Base-by-base conservation (phyloP, 2,797 vertebrate species). In the Alauda arvensis region DNA sequence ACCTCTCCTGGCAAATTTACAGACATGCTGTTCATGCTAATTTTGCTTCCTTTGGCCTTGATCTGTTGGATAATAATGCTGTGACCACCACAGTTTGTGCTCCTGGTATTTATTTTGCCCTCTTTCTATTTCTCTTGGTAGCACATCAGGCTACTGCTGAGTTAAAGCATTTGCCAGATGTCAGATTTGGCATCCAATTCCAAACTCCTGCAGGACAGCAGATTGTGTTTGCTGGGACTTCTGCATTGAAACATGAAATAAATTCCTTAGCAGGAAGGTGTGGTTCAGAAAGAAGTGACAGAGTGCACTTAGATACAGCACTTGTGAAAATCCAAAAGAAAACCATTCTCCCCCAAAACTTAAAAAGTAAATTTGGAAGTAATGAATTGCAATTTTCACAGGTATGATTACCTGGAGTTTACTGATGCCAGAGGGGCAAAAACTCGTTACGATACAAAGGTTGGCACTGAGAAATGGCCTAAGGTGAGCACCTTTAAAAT, bases 371-470 rank as follows among this genome's bases (percentile, higher is more conserved):
- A 43, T 70, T 69, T 70, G 68, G 60, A 74, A 83, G 62, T 92
- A 92, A 60, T 91, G 57, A 75, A 42, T 62, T 93, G 88, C 85
- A 72, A 79, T 89, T 90, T 95, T 84, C 80, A 45, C 96, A 99
- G 99, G 95, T 99, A 99, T 52, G 99, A 99, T 97, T 99, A 99
- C 95, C 95, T 99, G 95, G 99, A 99, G 90, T 99, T 99, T 93
- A 99, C 99, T 5, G 99, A 99, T 70, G 98, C 98, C 63, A 97
- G 98, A 98, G 99, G 99, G 57, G 98, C 98, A n/a, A 99, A 99
- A 96, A 98, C 98, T 45, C 98, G 99, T 87, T 99, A 99, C 13
- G 99, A 99, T 94, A 99, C 98, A 96, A 99, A 99, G 96, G 98
- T 99, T 62, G 99, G 98, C 92, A 99, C 98, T 43, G 99, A 99